phyloP scores from a whole-genome alignment of 37 sponge, comb jelly and placozoan species.

The Aplysina aerophoba region DNA sequence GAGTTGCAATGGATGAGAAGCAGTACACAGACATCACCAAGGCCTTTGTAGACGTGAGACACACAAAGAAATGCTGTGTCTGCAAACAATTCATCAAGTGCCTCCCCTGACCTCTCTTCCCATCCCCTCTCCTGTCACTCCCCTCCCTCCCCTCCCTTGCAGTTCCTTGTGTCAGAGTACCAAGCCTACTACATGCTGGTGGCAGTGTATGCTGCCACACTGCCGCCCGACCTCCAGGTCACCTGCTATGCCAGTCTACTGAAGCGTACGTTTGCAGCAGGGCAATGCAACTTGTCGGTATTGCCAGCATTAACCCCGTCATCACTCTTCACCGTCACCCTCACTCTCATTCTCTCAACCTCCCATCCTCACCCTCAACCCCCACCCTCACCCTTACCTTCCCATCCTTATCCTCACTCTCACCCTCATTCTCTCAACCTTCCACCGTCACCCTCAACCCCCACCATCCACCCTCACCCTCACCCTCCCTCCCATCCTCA shows the following conservation, averaged over 20 bases:
- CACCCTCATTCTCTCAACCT: too few relatives aligned
- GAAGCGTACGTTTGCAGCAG: constrained; percentile 55
- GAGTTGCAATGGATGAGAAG: constrained; percentile 30
- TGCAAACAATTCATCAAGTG: background rate
- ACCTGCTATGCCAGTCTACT: constrained; percentile 73
- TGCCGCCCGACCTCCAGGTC: constrained; percentile 62
- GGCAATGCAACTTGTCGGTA: too few relatives aligned
- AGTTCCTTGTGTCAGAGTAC: constrained; percentile 18
- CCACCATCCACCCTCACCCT: too few relatives aligned
- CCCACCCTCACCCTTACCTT: too few relatives aligned
- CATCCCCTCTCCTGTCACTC: constrained; percentile 33
- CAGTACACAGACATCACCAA: constrained; percentile 9
- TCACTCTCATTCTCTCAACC: too few relatives aligned
- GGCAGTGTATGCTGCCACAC: constrained; percentile 66
- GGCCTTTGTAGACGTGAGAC: constrained; percentile 27
- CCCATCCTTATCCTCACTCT: too few relatives aligned
- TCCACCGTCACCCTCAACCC: too few relatives aligned
- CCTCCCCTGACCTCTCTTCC: background rate
- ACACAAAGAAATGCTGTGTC: constrained; percentile 30
- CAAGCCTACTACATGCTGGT: constrained; percentile 37
- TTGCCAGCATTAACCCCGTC: too few relatives aligned
- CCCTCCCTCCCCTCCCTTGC: too few relatives aligned
- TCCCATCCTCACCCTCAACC: too few relatives aligned
- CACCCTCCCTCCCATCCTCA: too few relatives aligned
- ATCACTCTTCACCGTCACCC: too few relatives aligned